A percentile compares a stretch with the other conserved stretches of the same genome.
Evolutionary conservation across 2,888 invertebrate species (phyloP).

Genomic region (Hirtodrosophila alboralis): DNA sequence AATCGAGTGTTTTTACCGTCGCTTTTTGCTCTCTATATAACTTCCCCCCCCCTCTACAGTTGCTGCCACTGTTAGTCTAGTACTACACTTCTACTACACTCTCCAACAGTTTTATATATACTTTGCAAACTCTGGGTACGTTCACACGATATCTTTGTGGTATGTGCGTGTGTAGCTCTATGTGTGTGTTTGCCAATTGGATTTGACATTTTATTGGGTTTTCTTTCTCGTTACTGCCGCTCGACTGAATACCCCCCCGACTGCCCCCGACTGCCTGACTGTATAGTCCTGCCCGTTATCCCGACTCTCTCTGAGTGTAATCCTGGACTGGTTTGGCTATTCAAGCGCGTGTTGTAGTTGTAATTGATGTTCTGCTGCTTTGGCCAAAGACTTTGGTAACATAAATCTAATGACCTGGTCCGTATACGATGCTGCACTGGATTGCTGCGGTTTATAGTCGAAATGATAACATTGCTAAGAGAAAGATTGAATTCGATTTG

Average conservation of each 20-base stretch:
- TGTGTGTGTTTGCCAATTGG: slow-evolving; percentile 74
- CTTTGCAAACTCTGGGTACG: slow-evolving; percentile 57
- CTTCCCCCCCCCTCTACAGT: slow-evolving; percentile 4
- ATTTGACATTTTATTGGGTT: slow-evolving; percentile 80
- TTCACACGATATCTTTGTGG: slow-evolving; percentile 31
- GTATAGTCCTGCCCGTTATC: too few species aligned
- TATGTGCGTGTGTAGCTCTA: slow-evolving; percentile 7
- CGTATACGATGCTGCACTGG: slow-evolving; percentile 23
- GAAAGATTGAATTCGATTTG: slow-evolving; percentile 56
- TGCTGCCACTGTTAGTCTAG: too few species aligned
- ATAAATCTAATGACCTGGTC: slow-evolving; percentile 69
- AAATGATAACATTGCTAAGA: slow-evolving; percentile 19
- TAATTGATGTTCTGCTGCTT: slow-evolving; percentile 69
- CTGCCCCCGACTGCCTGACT: too few species aligned
- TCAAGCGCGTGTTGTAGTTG: slow-evolving; percentile 49
- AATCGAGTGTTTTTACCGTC: slow-evolving; percentile 68
- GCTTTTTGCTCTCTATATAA: slow-evolving; percentile 36
- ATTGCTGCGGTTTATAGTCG: slow-evolving; percentile 9
- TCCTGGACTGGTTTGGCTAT: too few species aligned
- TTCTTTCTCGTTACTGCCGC: slow-evolving; percentile 76
- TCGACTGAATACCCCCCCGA: slow-evolving; percentile 52
- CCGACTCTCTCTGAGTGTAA: too few species aligned
- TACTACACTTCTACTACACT: slow-evolving; percentile 33
- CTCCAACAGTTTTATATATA: slow-evolving; percentile 75
- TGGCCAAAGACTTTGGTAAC: slow-evolving; percentile 57